Evolutionary conservation across 2,888 invertebrate species (phyloP).

Genomic region (Aphodius sticticus): DNA sequence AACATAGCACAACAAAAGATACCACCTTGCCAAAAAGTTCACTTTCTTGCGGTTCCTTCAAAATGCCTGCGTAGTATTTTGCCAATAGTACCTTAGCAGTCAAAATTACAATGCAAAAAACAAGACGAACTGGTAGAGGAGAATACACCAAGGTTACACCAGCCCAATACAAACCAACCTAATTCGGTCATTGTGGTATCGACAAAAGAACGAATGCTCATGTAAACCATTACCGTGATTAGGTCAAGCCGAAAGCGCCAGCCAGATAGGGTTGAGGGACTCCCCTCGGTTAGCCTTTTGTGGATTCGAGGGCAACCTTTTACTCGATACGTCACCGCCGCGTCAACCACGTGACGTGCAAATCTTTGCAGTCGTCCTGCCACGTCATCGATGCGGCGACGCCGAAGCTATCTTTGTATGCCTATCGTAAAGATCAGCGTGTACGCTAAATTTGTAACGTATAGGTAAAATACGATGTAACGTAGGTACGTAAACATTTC

Average conservation of each 20-base stretch:
- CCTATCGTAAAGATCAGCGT: no score
- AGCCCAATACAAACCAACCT: neutral
- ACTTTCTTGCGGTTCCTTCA: no score
- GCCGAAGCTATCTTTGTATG: neutral
- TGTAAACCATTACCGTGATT: conserved; percentile 4
- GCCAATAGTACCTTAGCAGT: no score
- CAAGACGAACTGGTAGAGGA: neutral
- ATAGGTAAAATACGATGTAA: no score
- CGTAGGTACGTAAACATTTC: no score
- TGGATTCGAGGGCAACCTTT: neutral
- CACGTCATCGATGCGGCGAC: neutral
- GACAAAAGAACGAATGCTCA: neutral
- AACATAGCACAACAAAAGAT: no score
- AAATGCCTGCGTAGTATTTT: no score
- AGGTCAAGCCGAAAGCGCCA: neutral
- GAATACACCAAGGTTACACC: neutral
- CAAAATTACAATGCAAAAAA: no score
- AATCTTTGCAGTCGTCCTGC: conserved; percentile 4
- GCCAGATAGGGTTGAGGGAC: neutral
- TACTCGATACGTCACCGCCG: neutral
- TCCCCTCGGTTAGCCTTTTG: conserved; percentile 4
- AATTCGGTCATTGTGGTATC: neutral
- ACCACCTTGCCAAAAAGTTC: no score
- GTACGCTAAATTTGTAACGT: no score
- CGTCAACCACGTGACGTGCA: neutral